Conservation (phyloP, 2,797 vertebrate genomes). For the Sus cebifrons region DNA sequence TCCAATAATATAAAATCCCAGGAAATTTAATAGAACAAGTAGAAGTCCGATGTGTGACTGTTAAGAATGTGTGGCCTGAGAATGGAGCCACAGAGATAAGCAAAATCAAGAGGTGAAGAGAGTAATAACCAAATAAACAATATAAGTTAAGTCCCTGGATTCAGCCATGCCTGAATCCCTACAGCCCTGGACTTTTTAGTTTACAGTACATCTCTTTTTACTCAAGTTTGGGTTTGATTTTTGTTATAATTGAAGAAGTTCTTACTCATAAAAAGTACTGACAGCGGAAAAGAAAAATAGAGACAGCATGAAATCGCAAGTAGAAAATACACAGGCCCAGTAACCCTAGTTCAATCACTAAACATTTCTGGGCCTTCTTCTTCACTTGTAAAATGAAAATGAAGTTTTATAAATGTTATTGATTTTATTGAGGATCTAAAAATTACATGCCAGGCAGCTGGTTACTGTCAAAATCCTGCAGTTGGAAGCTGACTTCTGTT, state of each 20-base stretch:
- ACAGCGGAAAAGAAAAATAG: not conserved
- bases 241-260: not conserved
- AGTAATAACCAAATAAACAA: not conserved
- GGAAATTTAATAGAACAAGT: not conserved
- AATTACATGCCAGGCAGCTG: not conserved
- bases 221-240: not conserved
- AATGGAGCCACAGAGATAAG: not conserved
- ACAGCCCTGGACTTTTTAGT: not conserved
- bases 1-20: not conserved
- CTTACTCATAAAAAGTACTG: not conserved
- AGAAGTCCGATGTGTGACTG: not conserved
- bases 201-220: not conserved
- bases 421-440: slow-evolving; percentile 17
- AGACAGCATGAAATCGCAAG: not conserved
- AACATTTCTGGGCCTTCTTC: not conserved
- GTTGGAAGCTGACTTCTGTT: not conserved
- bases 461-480: not conserved
- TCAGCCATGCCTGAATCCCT: not conserved
- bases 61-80: not conserved
- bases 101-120: not conserved
- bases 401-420: slow-evolving; percentile 9
- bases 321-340: not conserved
- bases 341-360: not conserved
- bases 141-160: not conserved
- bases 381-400: not conserved